Evolutionary conservation across 2,797 vertebrate genomes (phyloP), one percentile per base, ranked within the genome.

Genomic region (Tiaroga cobitis): DNA sequence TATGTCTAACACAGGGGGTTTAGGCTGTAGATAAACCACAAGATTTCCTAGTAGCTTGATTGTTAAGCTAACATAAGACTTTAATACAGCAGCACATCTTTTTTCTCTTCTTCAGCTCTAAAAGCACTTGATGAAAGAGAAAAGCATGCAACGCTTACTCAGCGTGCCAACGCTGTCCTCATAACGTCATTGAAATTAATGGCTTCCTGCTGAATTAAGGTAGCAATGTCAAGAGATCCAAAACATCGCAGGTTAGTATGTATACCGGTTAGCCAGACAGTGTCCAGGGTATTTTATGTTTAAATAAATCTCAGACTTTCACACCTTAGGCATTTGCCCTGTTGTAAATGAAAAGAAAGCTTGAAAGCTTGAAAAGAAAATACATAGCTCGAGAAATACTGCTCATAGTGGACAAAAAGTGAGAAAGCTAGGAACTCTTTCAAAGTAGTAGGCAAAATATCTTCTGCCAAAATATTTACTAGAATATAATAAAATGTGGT

Each of bases 171-270:
- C 43, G 2, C 43, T 89, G 89, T 87, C 88, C 90, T 76, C 86
- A 89, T 89, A 90, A 90, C 65, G 89, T 91, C 89, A 84, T 65
- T 75, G 80, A 89, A 89, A 88, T 88, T 85, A 88, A 90, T 90
- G 86, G 83, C 85, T 87, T 88, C 81, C 81, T 75, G 76, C 79
- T 87, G 87, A 87, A 88, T 88, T 90, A 92, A 90, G 83, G 81
- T 49, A 84, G 80, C 81, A 79, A 88, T 87, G 87, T 84, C 80
- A 80, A 51, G 84, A 88, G 81, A 81, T 85, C 84, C 43, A 63
- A 80, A 81, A 54, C 67, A 83, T 81, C 41, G 24, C 78, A 78
- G 84, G 83, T 83, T 85, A 82, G 87, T 90, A 82, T 88, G 86
- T 88, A 67, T 75, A 87, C 80, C 51, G 56, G 78, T 90, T 88